Evolutionary conservation across 2,113 vertebrate genomes (phyloP).

Genomic region (Neotoma lepida): DNA sequence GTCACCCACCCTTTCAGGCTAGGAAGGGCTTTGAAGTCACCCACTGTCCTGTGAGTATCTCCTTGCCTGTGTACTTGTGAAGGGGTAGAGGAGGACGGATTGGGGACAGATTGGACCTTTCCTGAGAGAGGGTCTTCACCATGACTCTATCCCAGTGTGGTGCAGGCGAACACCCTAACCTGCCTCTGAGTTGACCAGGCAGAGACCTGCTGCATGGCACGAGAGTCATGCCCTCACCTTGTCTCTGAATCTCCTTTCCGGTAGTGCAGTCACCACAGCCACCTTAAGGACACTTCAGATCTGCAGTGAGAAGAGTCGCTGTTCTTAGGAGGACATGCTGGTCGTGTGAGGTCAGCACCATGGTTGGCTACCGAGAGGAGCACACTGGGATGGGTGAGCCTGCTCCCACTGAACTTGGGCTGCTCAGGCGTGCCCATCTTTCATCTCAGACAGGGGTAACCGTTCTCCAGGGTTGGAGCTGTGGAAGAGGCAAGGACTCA

Average conservation of each 20-base stretch:
- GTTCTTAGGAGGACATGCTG: background rate
- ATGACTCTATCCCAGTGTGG: background rate
- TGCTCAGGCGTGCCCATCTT: background rate
- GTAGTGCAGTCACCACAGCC: too few species aligned
- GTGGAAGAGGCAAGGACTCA: background rate
- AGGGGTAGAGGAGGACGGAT: background rate
- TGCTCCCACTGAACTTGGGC: background rate
- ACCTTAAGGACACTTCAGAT: background rate
- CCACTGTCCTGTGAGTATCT: background rate
- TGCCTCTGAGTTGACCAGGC: background rate
- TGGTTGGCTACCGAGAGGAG: fast-evolving
- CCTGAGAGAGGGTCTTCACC: background rate
- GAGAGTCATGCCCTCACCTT: background rate
- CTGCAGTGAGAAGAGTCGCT: background rate
- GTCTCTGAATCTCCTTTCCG: background rate
- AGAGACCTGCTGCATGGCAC: background rate
- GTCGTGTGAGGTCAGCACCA: background rate
- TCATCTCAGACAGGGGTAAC: fast-evolving
- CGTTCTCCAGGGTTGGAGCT: too few species aligned
- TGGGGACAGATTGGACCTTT: background rate
- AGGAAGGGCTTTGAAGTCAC: background rate
- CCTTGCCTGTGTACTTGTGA: background rate
- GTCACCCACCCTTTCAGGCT: background rate
- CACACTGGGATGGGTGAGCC: background rate
- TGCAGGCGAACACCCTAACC: background rate